Evolutionary conservation across 2,797 vertebrate genomes (phyloP).

Genomic region (Pristis pectinata): DNA sequence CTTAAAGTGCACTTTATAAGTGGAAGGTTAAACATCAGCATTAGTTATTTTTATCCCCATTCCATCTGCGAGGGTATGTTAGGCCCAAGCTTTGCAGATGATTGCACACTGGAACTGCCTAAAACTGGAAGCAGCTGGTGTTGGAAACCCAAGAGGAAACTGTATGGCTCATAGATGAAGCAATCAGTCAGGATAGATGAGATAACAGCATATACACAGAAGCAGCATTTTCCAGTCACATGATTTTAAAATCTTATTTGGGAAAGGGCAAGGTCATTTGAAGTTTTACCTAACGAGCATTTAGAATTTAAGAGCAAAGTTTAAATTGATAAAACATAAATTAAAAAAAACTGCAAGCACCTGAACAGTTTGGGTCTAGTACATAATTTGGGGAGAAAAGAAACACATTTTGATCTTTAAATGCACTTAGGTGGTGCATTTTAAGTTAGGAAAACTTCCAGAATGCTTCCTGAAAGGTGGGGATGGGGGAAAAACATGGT

Average conservation of each 20-base stretch:
- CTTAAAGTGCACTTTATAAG: not conserved
- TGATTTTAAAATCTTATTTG: not conserved
- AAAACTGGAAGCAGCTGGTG: slow-evolving; percentile 9
- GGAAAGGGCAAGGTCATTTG: not conserved
- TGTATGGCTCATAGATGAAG: not conserved
- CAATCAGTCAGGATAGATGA: not conserved
- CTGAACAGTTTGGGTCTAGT: no score
- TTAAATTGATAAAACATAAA: not conserved
- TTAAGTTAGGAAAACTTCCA: no score
- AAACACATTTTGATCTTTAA: no score
- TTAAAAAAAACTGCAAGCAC: no score
- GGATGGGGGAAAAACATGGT: no score
- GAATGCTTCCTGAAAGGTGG: no score
- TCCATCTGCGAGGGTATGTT: not conserved
- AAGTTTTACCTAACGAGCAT: not conserved
- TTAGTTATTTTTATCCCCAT: not conserved
- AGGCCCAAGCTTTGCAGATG: not conserved
- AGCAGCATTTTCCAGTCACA: not conserved
- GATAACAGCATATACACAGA: not conserved
- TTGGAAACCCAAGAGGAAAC: not conserved
- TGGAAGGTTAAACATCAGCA: not conserved
- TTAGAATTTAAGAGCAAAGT: not conserved
- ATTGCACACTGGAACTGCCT: not conserved
- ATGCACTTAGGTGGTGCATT: no score
- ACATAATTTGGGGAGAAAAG: no score